Evolutionary conservation across 2,888 invertebrate species (phyloP), one percentile per base, ranked within the genome.

Genomic region (Xylota sylvarum): DNA sequence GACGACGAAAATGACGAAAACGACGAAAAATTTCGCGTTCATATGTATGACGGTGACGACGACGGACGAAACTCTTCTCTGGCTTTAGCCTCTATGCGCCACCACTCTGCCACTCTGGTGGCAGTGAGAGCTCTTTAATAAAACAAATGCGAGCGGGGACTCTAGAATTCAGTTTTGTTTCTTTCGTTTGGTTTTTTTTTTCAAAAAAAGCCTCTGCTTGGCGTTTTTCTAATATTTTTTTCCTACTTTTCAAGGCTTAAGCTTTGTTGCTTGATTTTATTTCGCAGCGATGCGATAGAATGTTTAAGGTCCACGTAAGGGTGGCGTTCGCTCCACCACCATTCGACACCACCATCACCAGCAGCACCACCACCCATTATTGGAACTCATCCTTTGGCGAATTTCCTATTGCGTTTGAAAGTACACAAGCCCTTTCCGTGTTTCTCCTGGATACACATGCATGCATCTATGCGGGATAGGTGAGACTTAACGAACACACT

Each of bases 401-500:
- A 82, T 82, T 82, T 82, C 64, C 83, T 77, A 83, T 77, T 83
- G 83, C 83, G 83, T 83, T 83, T 72, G 77, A 72, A 55, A 70
- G 76, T 77, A 82, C 76, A 82, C 82, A 82, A 46, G 74, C 76
- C 76, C 82, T 82, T 73, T 67, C n/a, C 55, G 72, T 77, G 62
- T 78, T 86, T 82, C 73, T 86, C 77, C 77, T 86, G 80, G 82
- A 82, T 86, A 86, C 86, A 86, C 77, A 86, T 81, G 81, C 86
- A 82, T 82, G 62, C 86, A 82, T 77, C 77, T 50, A 77, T 72
- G 19, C 40, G 73, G 79, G 73, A 81, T 82, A 86, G 86, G 86
- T 86, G 86, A 86, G 86, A 77, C 77, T 86, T 86, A 82, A 86
- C 86, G 86, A 86, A 86, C 69, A 86, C 82, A 82, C 67, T 77